Evolutionary conservation across 2,797 vertebrate species (phyloP), one percentile per base, ranked within the genome.

Genomic region (Lacerta agilis): DNA sequence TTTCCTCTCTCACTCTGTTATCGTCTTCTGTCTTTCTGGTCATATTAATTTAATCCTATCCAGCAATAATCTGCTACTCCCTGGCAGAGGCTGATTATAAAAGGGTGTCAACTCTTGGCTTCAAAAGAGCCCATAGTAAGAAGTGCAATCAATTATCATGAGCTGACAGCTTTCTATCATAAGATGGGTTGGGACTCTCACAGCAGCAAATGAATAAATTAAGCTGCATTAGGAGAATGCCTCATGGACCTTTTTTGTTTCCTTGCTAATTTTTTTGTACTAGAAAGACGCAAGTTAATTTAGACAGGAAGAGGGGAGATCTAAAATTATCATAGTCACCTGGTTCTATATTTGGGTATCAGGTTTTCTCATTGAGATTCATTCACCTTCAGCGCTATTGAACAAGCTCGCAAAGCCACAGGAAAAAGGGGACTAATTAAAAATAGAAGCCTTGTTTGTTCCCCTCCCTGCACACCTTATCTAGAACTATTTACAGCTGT

Each of bases 11-110:
- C 33, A 80, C 5, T 41, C 55, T 61, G 23, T 77, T 8, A 83
- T 90, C 92, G 88, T 76, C 38, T 64, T 86, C 64, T 75, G 78
- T 36, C 36, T 73, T 25, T 87, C 89, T 85, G 33, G 0, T 72
- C 88, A 38, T 61, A 81, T 92, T 86, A 82, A 89, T 89, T 73
- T 77, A 88, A 83, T 79, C 87, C 80, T 7, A 6, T 2, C 79
- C n/a, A 90, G 82, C 27, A 81, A 79, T 23, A 80, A 88, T 78
- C 11, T 83, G 84, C 71, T 94, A 83, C 10, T n/a, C 45, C 38
- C 25, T 83, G 64, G 38, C 25, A 94, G 77, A 93, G 83, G 2
- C 4, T 83, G 66, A 83, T 11, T 61, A 69, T 2, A 4, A 3
- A 86, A 88, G 41, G 84, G 58, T 76, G 20, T 64, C 69, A 84